Base-by-base conservation (phyloP, 2,113 vertebrate species). In the Todiramphus saurophagus region DNA sequence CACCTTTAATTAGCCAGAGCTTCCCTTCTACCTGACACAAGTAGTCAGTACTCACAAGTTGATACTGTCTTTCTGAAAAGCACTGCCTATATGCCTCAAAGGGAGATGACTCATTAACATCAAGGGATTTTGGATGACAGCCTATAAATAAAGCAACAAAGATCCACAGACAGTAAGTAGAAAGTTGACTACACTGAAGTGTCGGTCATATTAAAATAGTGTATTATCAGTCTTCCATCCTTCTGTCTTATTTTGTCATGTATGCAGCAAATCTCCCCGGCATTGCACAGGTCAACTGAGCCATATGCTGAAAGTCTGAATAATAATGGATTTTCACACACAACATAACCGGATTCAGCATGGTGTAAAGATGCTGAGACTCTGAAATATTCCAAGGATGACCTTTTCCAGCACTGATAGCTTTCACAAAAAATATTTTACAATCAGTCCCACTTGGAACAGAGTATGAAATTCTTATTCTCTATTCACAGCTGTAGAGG, bases 51-150 rank as follows among this genome's bases (percentile, higher is more conserved):
- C 51, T 64, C 68, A 51, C 1, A 15, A 91, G 53, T 66, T 79
- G 77, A 86, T 70, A 83, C 83, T 77, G 37, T 31, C 84, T 89
- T 87, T 93, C 81, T 68, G 69, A 82, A 93, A 76, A 62, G 56
- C 39, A 13, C 72, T 79, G 69, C 62, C 73, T 72, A 75, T 51
- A 41, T 1, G 5, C 73, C 86, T 92, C 89, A 94, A 87, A 80
- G 80, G 62, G 50, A 92, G 84, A 62, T 55, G 58, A 92, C 73
- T 96, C 92, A 93, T 96, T 92, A 94, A 89, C 86, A 79, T 96
- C 94, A 96, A 93, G 87, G 89, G 83, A 94, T 93, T 96, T 93
- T 51, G 79, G 85, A 94, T 94, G 94, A 95, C 92, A 94, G 87
- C 76, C 63, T 83, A 94, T 83, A 95, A 95, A 94, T 88, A 94